Evolutionary conservation across 2,888 invertebrate species (phyloP), one percentile per base, ranked within the genome.

Genomic region (Bembecia ichneumoniformis): DNA sequence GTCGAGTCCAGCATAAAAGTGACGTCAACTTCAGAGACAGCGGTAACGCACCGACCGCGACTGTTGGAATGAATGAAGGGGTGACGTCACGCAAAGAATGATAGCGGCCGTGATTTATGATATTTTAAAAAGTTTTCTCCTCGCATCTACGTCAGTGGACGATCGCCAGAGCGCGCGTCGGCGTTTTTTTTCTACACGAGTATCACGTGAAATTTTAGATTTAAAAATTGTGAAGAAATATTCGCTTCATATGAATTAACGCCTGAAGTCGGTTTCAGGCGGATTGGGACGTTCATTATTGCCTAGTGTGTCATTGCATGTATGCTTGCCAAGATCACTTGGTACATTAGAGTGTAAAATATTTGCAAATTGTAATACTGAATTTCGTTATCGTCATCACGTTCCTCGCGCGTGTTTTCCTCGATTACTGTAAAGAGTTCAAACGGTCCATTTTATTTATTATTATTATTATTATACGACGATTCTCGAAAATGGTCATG

Each of bases 61-160:
- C 47, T 34, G 35, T 45, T 47, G 52, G 55, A 49, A 55, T 72
- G 63, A 74, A 74, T 74, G 69, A 59, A 62, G 51, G 48, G 47
- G 53, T 68, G 66, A 74, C 74, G 69, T 70, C 68, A 71, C 56
- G 46, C 15, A 17, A 36, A 49, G 49, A 52, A 55, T 58, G 53
- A 62, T 58, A 55, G 49, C 35, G 52, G 20, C 49, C 54, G 49
- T 67, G 69, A 71, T 68, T 68, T 70, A 69, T 66, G 62, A 60
- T 64, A 63, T 68, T 74, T 68, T 64, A 65, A 69, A 70, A 68
- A 64, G 54, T 58, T 64, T 52, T 55, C n/a, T n/a, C 58, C 50
- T 51, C 51, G 51, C 47, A 46, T 51, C 44, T 57, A 58, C 60
- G 55, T 52, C 52, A 56, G 56, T 69, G 71, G 68, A 68, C 58